A percentile compares a stretch with the other conserved stretches of the same genome.
Conservation (phyloP, 2,888 invertebrate genomes). For the Alitta virens region DNA sequence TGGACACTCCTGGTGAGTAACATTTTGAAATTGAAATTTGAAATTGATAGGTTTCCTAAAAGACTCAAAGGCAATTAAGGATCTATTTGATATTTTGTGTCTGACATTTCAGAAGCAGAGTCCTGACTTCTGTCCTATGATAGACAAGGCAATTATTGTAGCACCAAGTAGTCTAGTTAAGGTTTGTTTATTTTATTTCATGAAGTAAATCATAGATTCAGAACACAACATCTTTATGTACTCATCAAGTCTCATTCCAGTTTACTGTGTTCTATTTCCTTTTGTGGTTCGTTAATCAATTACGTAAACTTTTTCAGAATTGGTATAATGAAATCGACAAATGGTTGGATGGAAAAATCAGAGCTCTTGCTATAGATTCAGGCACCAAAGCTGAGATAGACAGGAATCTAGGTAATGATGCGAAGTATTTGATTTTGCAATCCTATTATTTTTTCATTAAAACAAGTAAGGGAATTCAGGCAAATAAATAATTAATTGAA, state of each 20-base stretch:
- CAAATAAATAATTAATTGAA: too few species aligned
- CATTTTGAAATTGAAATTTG: background rate
- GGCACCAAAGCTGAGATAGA: slow-evolving; percentile 79
- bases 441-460: too few species aligned
- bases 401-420: slow-evolving; percentile 54
- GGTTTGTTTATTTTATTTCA: slow-evolving; percentile 46
- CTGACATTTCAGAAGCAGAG: slow-evolving; percentile 70
- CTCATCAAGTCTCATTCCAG: too few species aligned
- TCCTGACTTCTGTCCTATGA: slow-evolving; percentile 83
- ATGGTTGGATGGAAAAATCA: slow-evolving; percentile 86
- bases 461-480: too few species aligned
- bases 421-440: too few species aligned
- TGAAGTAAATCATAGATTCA: background rate
- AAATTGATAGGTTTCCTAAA: background rate
- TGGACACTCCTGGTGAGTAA: slow-evolving; percentile 78
- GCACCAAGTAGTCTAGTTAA: slow-evolving; percentile 96
- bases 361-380: slow-evolving; percentile 63
- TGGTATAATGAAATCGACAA: slow-evolving; percentile 98
- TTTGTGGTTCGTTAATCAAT: too few species aligned
- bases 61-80: background rate
- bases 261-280: too few species aligned
- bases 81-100: background rate
- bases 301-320: slow-evolving; percentile 63
- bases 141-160: slow-evolving; percentile 91
- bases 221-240: too few species aligned